phyloP scores from a whole-genome alignment of 2,888 invertebrate genomes.

The Ochlodes sylvanus region DNA sequence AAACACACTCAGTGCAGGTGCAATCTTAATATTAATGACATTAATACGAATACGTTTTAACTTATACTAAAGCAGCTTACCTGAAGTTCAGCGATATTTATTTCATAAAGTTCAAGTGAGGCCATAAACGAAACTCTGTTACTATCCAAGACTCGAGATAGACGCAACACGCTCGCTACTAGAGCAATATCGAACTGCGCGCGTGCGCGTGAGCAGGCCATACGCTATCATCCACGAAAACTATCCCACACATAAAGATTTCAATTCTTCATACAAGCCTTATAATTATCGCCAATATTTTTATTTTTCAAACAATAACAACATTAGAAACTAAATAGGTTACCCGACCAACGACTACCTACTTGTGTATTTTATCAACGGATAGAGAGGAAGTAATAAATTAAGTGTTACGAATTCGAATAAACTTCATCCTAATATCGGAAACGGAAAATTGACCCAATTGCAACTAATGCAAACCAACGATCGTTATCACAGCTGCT shows the following conservation, averaged over 20 bases:
- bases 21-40: constrained; percentile 6
- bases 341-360: constrained; percentile 42
- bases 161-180: constrained; percentile 53
- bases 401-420: constrained; percentile 39
- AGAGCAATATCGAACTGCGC: constrained; percentile 51
- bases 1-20: too few relatives aligned
- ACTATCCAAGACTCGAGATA: constrained; percentile 4
- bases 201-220: constrained; percentile 43
- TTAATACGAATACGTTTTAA: constrained; percentile 5
- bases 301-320: constrained; percentile 18
- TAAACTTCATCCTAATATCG: constrained; percentile 33
- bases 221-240: constrained; percentile 12
- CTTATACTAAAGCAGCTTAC: constrained; percentile 30
- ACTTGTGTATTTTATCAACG: constrained; percentile 42
- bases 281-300: constrained; percentile 5
- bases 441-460: constrained; percentile 39
- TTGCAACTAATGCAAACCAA: constrained; percentile 23
- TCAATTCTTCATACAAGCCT: constrained; percentile 10
- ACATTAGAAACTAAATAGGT: constrained; percentile 40
- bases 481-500: constrained; percentile 12
- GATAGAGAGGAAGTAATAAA: constrained; percentile 29
- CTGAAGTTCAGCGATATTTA: constrained; percentile 24
- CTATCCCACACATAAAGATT: constrained; percentile 6
- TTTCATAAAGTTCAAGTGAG: constrained; percentile 30
- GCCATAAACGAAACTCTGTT: constrained; percentile 13